Evolutionary conservation across 2,797 vertebrate genomes (phyloP).

Genomic region (Lacerta agilis): DNA sequence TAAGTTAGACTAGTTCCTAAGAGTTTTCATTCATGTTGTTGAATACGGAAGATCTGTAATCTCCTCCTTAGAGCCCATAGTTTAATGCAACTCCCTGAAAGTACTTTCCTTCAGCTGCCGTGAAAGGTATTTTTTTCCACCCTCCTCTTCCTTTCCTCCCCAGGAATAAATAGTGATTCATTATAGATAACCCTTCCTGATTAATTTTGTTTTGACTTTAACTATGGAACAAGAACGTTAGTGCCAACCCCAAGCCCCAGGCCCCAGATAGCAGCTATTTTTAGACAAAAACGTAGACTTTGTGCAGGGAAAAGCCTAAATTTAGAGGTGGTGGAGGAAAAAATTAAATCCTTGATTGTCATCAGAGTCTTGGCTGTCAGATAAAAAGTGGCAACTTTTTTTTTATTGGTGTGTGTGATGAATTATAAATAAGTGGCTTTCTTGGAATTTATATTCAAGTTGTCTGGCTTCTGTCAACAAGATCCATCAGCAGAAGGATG

Average conservation of each 20-base stretch:
- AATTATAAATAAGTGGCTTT: slow-evolving; percentile 70
- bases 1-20: slow-evolving; percentile 66
- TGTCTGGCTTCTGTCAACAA: slow-evolving; percentile 46
- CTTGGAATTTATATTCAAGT: slow-evolving; percentile 55
- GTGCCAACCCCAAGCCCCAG: slow-evolving; percentile 33
- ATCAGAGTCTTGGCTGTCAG: slow-evolving; percentile 68
- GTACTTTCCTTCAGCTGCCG: slow-evolving; percentile 61
- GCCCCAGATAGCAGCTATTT: slow-evolving; percentile 66
- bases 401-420: slow-evolving; percentile 55
- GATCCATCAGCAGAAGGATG: not conserved
- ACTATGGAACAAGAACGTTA: slow-evolving; percentile 71
- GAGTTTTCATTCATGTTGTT: slow-evolving; percentile 74
- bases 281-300: slow-evolving; percentile 60
- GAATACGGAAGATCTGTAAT: slow-evolving; percentile 71
- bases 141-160: not conserved
- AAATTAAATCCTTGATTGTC: slow-evolving; percentile 65
- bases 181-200: slow-evolving; percentile 79
- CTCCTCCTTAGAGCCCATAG: slow-evolving; percentile 68
- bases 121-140: slow-evolving; percentile 59
- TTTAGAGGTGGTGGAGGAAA: slow-evolving; percentile 61
- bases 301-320: slow-evolving; percentile 64
- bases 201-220: slow-evolving; percentile 82
- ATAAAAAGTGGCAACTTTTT: slow-evolving; percentile 48
- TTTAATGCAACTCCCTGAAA: slow-evolving; percentile 70
- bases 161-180: slow-evolving; percentile 73